A percentile compares a stretch with the other conserved stretches of the same genome.
Conservation (phyloP, 1,140 invertebrate genomes). For the Macrocentrus cingulum region DNA sequence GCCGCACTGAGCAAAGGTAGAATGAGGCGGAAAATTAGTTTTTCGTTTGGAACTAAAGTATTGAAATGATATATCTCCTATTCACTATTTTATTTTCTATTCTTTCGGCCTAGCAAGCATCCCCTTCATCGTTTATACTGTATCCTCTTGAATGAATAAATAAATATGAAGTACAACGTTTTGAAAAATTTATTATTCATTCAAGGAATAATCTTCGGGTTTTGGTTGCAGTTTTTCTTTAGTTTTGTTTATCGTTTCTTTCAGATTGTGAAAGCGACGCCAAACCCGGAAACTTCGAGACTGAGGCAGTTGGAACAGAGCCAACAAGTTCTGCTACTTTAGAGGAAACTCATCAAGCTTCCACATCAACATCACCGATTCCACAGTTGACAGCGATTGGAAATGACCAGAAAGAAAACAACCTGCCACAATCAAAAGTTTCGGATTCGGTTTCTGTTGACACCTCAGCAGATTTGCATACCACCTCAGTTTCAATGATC, state of each 20-base stretch:
- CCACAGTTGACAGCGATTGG: conserved; percentile 14
- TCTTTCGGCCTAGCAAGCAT: background rate
- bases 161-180: conserved; percentile 24
- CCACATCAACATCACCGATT: conserved; percentile 28
- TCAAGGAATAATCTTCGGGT: conserved; percentile 39
- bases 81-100: background rate
- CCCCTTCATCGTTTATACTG: conserved; percentile 16
- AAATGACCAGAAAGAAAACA: background rate
- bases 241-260: conserved; percentile 23
- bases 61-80: conserved; percentile 39
- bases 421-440: conserved; percentile 11
- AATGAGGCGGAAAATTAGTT: conserved; percentile 69
- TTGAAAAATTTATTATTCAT: conserved; percentile 51
- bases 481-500: too few species aligned
- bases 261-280: background rate
- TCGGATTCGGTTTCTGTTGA: background rate
- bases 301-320: conserved; percentile 11
- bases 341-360: conserved; percentile 11
- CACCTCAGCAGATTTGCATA: background rate
- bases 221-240: conserved; percentile 41
- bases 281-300: conserved; percentile 17
- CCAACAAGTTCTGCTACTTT: conserved; percentile 22
- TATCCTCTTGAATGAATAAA: conserved; percentile 56
- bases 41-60: conserved; percentile 72
- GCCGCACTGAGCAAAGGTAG: conserved; percentile 67